phyloP scores from a whole-genome alignment of 2,888 invertebrate genomes.

The Synanthedon formicaeformis region DNA sequence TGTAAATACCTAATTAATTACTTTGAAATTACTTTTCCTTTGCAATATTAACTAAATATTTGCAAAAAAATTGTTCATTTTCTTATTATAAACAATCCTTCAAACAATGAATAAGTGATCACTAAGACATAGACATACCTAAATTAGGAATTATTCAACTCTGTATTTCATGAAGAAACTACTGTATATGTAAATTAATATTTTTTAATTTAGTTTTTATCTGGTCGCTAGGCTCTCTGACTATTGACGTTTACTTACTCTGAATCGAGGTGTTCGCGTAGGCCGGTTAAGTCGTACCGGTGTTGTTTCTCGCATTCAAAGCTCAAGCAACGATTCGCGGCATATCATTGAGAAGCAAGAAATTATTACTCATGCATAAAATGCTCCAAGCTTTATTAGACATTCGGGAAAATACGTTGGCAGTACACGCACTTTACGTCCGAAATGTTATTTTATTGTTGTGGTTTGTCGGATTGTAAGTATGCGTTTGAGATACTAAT shows the following conservation, averaged over 20 bases:
- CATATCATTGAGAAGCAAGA: constrained; percentile 22
- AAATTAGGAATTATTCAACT: no score
- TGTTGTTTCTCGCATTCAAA: constrained; percentile 39
- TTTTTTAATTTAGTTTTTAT: constrained; percentile 9
- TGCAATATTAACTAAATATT: no score
- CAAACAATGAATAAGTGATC: no score
- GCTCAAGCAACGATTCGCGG: constrained; percentile 19
- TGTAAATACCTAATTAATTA: no score
- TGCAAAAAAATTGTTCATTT: no score
- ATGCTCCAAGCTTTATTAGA: constrained; percentile 2
- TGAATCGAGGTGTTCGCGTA: constrained; percentile 46
- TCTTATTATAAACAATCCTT: no score
- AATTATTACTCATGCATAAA: constrained; percentile 28
- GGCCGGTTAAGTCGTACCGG: constrained; percentile 16
- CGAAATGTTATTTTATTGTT: constrained; percentile 11
- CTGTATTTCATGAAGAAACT: no score
- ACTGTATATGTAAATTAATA: no score
- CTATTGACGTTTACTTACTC: constrained; percentile 49
- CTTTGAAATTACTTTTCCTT: no score
- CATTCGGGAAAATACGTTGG: constrained; percentile 24
- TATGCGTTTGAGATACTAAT: constrained; percentile 16
- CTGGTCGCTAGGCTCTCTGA: no score
- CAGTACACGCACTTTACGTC: constrained; percentile 11
- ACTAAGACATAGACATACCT: no score
- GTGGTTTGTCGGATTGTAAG: constrained; percentile 6